phyloP scores from a whole-genome alignment of 2,797 vertebrate genomes.

The Coendou prehensilis region DNA sequence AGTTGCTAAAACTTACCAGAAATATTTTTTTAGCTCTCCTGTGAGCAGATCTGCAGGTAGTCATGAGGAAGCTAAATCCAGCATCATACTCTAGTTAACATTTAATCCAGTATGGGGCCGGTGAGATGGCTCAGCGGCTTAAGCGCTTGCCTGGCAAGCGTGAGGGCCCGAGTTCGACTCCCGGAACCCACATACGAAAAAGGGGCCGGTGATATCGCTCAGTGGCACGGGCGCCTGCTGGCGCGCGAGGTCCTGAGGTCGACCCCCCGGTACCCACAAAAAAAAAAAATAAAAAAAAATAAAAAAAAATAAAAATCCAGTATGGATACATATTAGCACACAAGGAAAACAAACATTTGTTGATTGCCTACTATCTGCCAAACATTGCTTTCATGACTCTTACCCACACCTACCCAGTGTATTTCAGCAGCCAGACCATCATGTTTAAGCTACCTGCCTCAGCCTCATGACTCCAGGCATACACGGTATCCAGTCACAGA shows the following conservation, averaged over 20 bases:
- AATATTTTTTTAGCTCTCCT: slow-evolving; percentile 13
- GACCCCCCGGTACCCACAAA: too few species aligned
- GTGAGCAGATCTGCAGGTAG: neutral
- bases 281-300: too few species aligned
- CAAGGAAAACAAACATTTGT: neutral
- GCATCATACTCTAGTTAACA: neutral
- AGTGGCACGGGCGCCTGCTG: too few species aligned
- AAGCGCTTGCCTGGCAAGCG: too few species aligned
- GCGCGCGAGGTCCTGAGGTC: too few species aligned
- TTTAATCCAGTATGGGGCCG: slow-evolving; percentile 34
- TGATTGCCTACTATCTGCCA: neutral
- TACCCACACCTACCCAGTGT: neutral
- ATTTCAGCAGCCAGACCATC: neutral
- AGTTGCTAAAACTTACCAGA: slow-evolving; percentile 17
- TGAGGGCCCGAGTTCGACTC: too few species aligned
- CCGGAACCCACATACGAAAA: too few species aligned
- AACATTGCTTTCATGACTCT: neutral
- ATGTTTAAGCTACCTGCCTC: neutral
- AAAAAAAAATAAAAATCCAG: too few species aligned
- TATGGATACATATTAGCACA: neutral
- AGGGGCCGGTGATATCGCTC: too few species aligned
- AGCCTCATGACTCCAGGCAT: neutral
- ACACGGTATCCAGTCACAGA: neutral
- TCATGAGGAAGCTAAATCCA: slow-evolving; percentile 44
- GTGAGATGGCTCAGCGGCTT: too few species aligned